Evolutionary conservation across 1,140 invertebrate genomes (phyloP).

Genomic region (Pachypeltis micranthus): DNA sequence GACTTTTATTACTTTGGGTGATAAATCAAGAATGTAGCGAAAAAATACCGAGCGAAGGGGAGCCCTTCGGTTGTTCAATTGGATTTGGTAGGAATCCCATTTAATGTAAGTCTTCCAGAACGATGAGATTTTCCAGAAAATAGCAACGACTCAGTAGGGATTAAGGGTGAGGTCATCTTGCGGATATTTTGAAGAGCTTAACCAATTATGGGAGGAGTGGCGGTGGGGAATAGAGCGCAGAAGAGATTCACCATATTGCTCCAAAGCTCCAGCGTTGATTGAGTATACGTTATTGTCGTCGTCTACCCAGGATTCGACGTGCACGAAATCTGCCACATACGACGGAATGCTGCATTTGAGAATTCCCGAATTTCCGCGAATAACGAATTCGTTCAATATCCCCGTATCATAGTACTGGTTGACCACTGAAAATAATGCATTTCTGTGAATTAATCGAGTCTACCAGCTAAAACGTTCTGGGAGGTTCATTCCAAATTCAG

Average conservation of each 20-base stretch:
- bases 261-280: not conserved
- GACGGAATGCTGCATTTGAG: slow-evolving; percentile 84
- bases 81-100: too few relatives aligned
- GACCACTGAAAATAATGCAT: slow-evolving; percentile 59
- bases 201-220: not conserved
- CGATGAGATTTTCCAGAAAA: too few relatives aligned
- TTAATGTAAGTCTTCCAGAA: too few relatives aligned
- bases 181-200: not conserved
- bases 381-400: slow-evolving; percentile 54
- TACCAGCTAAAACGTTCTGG: too few relatives aligned
- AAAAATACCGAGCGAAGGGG: too few relatives aligned
- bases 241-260: not conserved
- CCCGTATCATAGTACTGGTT: slow-evolving; percentile 79
- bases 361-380: slow-evolving; percentile 71
- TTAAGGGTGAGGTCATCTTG: not conserved
- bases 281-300: slow-evolving; percentile 45
- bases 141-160: too few relatives aligned
- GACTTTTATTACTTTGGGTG: too few relatives aligned
- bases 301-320: slow-evolving; percentile 76
- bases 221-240: not conserved
- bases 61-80: too few relatives aligned
- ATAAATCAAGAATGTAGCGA: too few relatives aligned
- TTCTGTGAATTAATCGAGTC: too few relatives aligned
- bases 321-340: slow-evolving; percentile 84
- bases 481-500: too few relatives aligned